Evolutionary conservation across 2,888 invertebrate species (phyloP), one percentile per base, ranked within the genome.

Genomic region (Lasioglossum zephyrum): DNA sequence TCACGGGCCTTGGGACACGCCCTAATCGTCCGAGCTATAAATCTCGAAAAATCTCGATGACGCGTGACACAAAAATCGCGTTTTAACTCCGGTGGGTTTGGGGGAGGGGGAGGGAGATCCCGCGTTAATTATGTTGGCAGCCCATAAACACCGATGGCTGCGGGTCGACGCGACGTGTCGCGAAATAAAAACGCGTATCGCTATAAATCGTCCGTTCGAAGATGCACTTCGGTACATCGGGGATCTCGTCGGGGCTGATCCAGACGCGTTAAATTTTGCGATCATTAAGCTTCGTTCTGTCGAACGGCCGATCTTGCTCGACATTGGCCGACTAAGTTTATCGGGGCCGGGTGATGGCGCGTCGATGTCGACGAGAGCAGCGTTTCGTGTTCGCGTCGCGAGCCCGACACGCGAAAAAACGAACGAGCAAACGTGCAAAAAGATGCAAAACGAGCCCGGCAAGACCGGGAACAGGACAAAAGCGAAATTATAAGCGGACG

Each of bases 301-400:
- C 79, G 77, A 41, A 47, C 80, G 69, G 57, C 18, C 77, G 74
- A 66, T 73, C 66, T 53, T 82, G 85, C 73, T 75, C 89, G 82
- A 84, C 84, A 86, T 86, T 83, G 79, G 70, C 77, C 77, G 82
- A 82, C 88, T 86, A 83, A 89, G 88, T 90, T 90, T 90, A 90
- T 88, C 90, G 89, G 31, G 81, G 39, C 36, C 16, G 66, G 72
- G 69, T 85, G 85, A 79, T 74, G 84, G 84, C 78, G 84, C 80
- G 85, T 86, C 89, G 89, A 85, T 87, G 83, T 86, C 88, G 88
- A 85, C 83, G 83, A 80, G 87, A 84, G 82, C 83, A 72, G 81
- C 70, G 77, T 85, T 80, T 75, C 83, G 80, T 79, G 84, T 86
- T 75, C 76, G 47, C 22, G 80, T 80, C 78, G 81, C 73, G 39